phyloP scores from a whole-genome alignment of 2,797 vertebrate genomes.

The Luscinia megarhynchos region DNA sequence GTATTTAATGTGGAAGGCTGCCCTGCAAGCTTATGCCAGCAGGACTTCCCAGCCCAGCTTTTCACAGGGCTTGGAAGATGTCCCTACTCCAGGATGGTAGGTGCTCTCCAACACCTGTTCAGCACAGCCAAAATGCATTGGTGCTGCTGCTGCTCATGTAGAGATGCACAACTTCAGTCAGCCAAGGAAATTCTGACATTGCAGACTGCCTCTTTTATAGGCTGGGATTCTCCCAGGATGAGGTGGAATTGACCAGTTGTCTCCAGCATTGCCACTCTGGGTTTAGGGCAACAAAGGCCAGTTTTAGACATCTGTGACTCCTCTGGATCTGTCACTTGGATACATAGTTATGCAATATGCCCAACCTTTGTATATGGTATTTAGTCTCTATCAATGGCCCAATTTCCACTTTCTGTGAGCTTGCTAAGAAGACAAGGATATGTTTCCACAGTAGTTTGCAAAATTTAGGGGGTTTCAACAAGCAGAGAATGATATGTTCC shows the following conservation, averaged over 20 bases:
- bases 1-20: neutral
- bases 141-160: neutral
- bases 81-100: neutral
- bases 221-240: neutral
- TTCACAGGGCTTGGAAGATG: rapidly evolving
- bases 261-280: neutral
- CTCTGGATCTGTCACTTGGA: neutral
- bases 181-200: neutral
- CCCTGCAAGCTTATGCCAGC: neutral
- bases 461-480: neutral
- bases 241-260: neutral
- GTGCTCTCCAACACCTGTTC: neutral
- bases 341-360: neutral
- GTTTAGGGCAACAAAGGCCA: neutral
- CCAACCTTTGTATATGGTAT: neutral
- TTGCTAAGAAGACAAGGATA: neutral
- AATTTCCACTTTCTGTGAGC: neutral
- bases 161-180: neutral
- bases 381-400: neutral
- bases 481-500: neutral
- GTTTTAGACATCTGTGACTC: neutral
- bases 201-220: neutral
- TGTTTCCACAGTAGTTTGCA: neutral
- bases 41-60: neutral
- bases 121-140: neutral